A percentile compares a stretch with the other conserved stretches of the same genome.
Conservation (phyloP, 2,113 vertebrate genomes). For the Ciconia stormi region DNA sequence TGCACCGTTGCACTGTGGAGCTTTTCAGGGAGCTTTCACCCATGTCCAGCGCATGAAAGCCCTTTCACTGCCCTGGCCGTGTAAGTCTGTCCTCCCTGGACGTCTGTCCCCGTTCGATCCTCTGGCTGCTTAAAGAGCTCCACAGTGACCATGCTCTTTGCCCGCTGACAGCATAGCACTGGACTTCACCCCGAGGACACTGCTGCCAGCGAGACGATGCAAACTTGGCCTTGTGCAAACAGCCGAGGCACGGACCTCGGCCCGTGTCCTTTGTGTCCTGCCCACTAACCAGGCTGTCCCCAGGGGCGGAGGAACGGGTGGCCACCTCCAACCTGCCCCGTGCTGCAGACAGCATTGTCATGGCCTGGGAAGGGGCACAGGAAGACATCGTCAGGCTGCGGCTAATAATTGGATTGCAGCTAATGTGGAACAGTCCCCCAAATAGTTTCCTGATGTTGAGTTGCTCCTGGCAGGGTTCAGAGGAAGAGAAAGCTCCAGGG, state of each 20-base stretch:
- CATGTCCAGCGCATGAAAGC: not conserved
- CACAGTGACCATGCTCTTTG: not conserved
- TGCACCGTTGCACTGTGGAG: rapidly evolving
- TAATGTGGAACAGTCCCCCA: not conserved
- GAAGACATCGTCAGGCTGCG: not conserved
- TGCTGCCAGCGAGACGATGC: not conserved
- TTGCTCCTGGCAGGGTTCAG: slow-evolving; percentile 16
- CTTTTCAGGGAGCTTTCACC: not conserved
- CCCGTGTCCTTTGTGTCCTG: not conserved
- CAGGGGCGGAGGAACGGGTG: rapidly evolving
- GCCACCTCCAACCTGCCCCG: not conserved
- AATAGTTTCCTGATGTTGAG: slow-evolving; percentile 45
- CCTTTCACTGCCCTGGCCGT: not conserved
- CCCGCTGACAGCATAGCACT: not conserved
- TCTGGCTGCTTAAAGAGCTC: not conserved
- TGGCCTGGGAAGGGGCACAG: not conserved
- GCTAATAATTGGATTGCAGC: not conserved
- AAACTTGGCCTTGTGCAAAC: not conserved
- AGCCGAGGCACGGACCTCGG: not conserved
- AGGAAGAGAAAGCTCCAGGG: not conserved
- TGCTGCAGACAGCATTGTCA: rapidly evolving
- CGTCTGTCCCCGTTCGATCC: not conserved
- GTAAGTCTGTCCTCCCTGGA: not conserved
- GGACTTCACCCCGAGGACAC: not conserved
- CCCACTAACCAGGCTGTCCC: not conserved